Evolutionary conservation across 2,888 invertebrate species (phyloP), one percentile per base, ranked within the genome.

Genomic region (Ferrisia virgata): DNA sequence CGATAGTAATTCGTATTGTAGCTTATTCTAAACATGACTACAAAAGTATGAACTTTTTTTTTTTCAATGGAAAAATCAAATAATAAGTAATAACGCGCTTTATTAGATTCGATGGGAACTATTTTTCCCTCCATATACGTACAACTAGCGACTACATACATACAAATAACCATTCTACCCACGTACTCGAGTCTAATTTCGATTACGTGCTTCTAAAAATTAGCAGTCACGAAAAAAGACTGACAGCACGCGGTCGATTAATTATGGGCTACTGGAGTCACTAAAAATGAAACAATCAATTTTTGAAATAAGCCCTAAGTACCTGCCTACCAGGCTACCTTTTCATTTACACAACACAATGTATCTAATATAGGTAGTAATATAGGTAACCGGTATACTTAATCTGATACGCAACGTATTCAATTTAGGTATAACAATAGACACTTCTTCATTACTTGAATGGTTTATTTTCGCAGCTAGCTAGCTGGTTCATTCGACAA

Each of bases 161-260:
- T n/a, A 36, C 72, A 76, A 36, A 76, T 76, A 76, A 36, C 72
- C 72, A 76, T 76, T 76, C 36, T 36, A 11, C 72, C 72, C 72
- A 76, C 72, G 72, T 76, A 76, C 64, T 36, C 36, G 36, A 64
- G 64, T 64, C 28, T 76, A 76, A 76, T 76, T 76, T 76, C 36
- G 72, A 33, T 76, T 36, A 76, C 72, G 36, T 76, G 72, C 72
- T 33, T 15, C 9, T 76, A 36, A 33, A 76, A 36, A 36, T 36
- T 36, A 36, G 33, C 36, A 36, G 72, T 76, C 72, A 76, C 72
- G 72, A 76, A 76, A 36, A 18, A 33, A 76, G 33, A 76, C 36
- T 36, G 72, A 76, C 72, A 76, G 18, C n/a, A n/a, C n/a, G n/a
- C 72, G 72, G 72, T 76, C 72, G 72, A 76, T 76, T 76, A 76